Evolutionary conservation across 2,888 invertebrate genomes (phyloP).

Genomic region (Gibbula magus): DNA sequence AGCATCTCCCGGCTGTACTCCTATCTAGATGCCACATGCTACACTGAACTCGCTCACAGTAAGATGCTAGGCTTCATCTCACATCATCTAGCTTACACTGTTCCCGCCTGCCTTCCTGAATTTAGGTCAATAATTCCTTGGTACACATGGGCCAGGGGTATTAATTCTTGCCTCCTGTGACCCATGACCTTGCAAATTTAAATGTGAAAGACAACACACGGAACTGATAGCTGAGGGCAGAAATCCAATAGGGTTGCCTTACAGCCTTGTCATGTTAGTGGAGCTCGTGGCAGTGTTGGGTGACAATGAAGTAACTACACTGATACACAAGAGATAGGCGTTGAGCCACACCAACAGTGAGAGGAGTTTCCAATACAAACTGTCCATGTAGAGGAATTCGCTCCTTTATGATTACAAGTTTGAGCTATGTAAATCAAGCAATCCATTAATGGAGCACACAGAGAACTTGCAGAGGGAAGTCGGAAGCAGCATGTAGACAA

Average conservation of each 20-base stretch:
- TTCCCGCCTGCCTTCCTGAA: slow-evolving; percentile 4
- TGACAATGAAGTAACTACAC: not conserved
- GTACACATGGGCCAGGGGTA: not conserved
- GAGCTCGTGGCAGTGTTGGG: not conserved
- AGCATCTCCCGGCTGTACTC: too few relatives aligned
- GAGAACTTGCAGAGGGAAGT: too few relatives aligned
- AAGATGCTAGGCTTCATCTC: not conserved
- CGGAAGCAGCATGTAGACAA: too few relatives aligned
- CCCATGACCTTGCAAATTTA: not conserved
- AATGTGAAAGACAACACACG: not conserved
- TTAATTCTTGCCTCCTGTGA: not conserved
- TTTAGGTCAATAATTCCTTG: slow-evolving; percentile 6
- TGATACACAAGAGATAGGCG: not conserved
- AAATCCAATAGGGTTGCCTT: not conserved
- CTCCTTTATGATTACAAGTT: too few relatives aligned
- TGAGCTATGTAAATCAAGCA: too few relatives aligned
- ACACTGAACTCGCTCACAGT: too few relatives aligned
- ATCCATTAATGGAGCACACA: too few relatives aligned
- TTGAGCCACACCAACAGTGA: too few relatives aligned
- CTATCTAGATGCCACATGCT: too few relatives aligned
- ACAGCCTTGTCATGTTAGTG: not conserved
- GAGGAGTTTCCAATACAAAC: too few relatives aligned
- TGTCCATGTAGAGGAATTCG: too few relatives aligned
- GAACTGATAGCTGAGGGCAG: not conserved
- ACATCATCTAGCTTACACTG: not conserved